These are phyloP conservation scores for Achroia grisella DNA, from an alignment of 1,140 invertebrate species.

Conservation along the genomic window DNA sequence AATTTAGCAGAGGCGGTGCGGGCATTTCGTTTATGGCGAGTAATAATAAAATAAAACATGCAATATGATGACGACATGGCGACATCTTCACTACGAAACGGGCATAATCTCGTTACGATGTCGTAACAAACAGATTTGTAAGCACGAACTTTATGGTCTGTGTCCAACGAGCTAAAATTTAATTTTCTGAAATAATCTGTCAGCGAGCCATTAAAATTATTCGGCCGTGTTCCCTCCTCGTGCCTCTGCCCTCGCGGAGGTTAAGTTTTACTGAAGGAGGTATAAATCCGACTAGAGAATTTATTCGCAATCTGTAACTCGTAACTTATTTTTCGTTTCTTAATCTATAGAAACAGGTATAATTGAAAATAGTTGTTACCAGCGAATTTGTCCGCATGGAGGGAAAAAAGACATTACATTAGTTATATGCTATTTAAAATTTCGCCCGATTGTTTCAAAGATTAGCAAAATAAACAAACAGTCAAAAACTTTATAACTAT, in stretches of 20 bases:
- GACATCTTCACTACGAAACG: constrained; percentile 58
- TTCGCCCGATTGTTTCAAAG: too few species aligned
- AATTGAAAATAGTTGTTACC: too few species aligned
- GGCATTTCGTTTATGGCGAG: constrained; percentile 43
- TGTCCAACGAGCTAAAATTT: constrained; percentile 72
- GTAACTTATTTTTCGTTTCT: too few species aligned
- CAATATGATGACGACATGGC: constrained; percentile 56
- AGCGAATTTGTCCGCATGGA: too few species aligned
- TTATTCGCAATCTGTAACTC: too few species aligned
- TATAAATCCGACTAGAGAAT: too few species aligned
- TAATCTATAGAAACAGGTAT: too few species aligned
- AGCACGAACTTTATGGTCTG: constrained; percentile 70
- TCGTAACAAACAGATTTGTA: constrained; percentile 73
- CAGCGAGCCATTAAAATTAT: constrained; percentile 66
- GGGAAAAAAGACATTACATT: too few species aligned
- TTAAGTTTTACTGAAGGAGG: constrained; percentile 33
- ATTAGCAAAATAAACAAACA: too few species aligned
- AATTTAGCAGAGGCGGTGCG: constrained; percentile 31
- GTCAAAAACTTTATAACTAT: too few species aligned
- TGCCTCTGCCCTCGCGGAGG: constrained; percentile 18
- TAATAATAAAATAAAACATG: constrained; percentile 71
- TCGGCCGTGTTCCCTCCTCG: constrained; percentile 37
- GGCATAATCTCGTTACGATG: constrained; percentile 72
- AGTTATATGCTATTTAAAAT: too few species aligned
- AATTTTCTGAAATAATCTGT: constrained; percentile 73